Evolutionary conservation across 2,113 vertebrate species (phyloP), one percentile per base, ranked within the genome.

Genomic region (Nanorana parkeri): DNA sequence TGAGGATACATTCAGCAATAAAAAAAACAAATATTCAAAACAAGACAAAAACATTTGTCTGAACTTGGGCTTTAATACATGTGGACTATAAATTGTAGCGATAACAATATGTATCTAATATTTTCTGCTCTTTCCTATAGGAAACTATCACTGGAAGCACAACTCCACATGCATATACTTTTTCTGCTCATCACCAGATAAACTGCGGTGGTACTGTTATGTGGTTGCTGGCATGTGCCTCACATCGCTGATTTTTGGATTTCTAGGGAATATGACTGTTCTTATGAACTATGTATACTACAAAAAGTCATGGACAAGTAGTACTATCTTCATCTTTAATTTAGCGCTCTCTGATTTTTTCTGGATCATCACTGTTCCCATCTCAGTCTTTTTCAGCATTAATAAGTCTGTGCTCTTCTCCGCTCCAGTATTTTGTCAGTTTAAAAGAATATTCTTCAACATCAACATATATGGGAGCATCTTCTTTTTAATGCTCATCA

Each of bases 401-500:
- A 88, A 90, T 60, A 85, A 78, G 21, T 68, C 71, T 21, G 2
- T 85, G 54, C 21, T 61, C 15, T 60, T 73, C 23, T 87, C 85
- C 79, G 86, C 76, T 15, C 78, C 87, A 56, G 77, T 66, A 0
- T 94, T 94, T 84, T 91, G 92, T 87, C 87, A 91, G 32, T 86
- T 93, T 51, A 91, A 90, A 86, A 89, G 71, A 81, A 58, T 93
- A 28, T 90, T 93, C 81, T 95, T 96, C 78, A 92, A 89, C 78
- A 78, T 94, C 84, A 94, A 92, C 81, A 86, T 93, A 47, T 94
- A 94, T 0, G 92, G 94, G 71, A 95, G 92, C 58, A 90, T 95
- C 73, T 87, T 92, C 75, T 95, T 95, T 84, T 88, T 96, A 78
- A 91, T 91, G 4, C 87, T 95, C 5, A 91, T 94, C 86, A 94